Base-by-base conservation (phyloP, 2,113 vertebrate genomes). In the Nerophis lumbriciformis region DNA sequence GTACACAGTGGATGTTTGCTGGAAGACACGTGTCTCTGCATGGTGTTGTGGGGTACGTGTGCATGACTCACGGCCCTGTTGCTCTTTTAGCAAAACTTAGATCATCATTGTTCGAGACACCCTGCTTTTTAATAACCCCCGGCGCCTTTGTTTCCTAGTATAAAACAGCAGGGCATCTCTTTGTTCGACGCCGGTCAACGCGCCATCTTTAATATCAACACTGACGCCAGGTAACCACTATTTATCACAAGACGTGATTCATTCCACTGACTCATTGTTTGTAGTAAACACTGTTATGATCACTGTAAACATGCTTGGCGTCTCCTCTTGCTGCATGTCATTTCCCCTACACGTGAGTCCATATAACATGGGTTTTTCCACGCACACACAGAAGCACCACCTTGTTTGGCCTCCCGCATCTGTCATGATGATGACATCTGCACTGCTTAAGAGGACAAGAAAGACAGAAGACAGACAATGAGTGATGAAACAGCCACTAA, bases 191-290 rank as follows among this genome's bases (percentile, higher is more conserved):
- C 28, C 57, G 61, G 42, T n/a, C 36, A 6, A 3, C 72, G 73
- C 77, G 50, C 72, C 68, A 65, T 52, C 61, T 56, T 75, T 76
- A 16, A 63, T 76, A 62, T 77, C 68, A 62, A 62, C 44, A 59
- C 49, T 8, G 36, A 72, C 60, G 58, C 63, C 44, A 59, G 69
- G 19, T 59, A 47, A 28, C 11, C 69, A 36, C 14, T 69, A 71
- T 21, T 61, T 66, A 51, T 71, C 70, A 80, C 67, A 72, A 79
- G 75, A 73, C 61, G 50, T 19, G 19, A 61, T 36, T 61, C 19
- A 16, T 61, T 73, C 75, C 67, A 74, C 79, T 85, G 77, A 87
- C 73, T 86, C 81, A 85, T 59, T 78, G 69, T 83, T 84, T 76
- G 63, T 68, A 66, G 67, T 78, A 72, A 78, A 82, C 78, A 78